Percentiles rank a stretch among this genome's conserved stretches.
Evolutionary conservation across 2,797 vertebrate species (phyloP).

Genomic region (Artibeus jamaicensis): DNA sequence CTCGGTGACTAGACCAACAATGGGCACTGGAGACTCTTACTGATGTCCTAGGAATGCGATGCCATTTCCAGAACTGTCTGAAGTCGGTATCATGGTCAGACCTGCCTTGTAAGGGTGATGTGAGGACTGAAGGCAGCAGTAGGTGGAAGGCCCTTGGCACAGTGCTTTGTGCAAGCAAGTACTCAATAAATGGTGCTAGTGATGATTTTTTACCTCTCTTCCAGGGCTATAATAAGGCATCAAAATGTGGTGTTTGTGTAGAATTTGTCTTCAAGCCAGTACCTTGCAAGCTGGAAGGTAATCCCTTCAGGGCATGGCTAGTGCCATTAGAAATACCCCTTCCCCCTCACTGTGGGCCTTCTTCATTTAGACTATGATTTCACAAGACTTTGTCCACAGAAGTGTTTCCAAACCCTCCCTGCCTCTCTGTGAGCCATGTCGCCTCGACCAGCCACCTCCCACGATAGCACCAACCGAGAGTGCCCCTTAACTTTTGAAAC

Average conservation of each 20-base stretch:
- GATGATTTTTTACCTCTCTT: constrained; percentile 6
- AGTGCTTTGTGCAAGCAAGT: background rate
- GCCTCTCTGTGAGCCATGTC: background rate
- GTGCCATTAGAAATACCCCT: constrained; percentile 37
- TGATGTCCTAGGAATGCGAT: background rate
- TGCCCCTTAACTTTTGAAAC: background rate
- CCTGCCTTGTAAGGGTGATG: background rate
- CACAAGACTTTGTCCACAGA: constrained; percentile 49
- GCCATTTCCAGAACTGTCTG: background rate
- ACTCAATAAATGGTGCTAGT: background rate
- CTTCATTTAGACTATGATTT: constrained; percentile 64
- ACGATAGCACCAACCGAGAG: background rate
- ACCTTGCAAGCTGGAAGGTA: constrained; percentile 13
- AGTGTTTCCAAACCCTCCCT: background rate
- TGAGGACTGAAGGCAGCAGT: background rate
- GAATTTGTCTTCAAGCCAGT: constrained; percentile 48
- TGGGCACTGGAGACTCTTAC: background rate
- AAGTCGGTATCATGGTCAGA: background rate
- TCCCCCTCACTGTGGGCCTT: constrained; percentile 53
- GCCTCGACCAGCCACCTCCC: background rate
- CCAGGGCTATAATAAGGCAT: constrained; percentile 33
- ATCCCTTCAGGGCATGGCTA: constrained; percentile 58
- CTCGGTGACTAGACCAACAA: background rate
- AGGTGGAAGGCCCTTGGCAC: background rate
- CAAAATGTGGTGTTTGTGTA: constrained; percentile 55